Conservation (phyloP, 2,797 vertebrate genomes). For the Melanotaenia trifasciata region DNA sequence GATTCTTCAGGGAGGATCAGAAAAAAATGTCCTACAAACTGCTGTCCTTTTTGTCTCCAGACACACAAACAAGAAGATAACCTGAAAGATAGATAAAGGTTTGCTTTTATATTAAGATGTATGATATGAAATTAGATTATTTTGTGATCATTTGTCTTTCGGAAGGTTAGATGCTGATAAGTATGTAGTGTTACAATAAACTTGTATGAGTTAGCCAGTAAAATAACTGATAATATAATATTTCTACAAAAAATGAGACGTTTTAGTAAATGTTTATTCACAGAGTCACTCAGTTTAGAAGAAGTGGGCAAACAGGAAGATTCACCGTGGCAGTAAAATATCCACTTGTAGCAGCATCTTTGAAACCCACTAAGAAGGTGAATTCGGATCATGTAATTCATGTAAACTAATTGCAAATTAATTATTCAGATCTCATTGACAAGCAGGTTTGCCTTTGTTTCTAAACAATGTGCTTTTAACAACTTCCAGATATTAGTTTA, state of each 20-base stretch:
- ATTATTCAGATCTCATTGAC: too few relatives aligned
- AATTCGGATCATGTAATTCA: too few relatives aligned
- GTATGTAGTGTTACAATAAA: background rate
- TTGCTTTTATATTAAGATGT: conserved; percentile 31
- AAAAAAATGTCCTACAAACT: conserved; percentile 71
- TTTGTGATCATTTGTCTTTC: conserved; percentile 10
- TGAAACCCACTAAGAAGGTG: too few relatives aligned
- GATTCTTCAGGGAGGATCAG: conserved; percentile 82
- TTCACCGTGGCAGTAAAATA: too few relatives aligned
- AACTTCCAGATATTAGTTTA: too few relatives aligned
- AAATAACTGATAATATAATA: too few relatives aligned
- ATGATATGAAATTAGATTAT: conserved; percentile 30
- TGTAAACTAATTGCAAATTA: too few relatives aligned
- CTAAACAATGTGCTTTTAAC: too few relatives aligned
- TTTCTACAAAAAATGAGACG: background rate
- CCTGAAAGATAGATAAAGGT: conserved; percentile 40
- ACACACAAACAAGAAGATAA: conserved; percentile 50
- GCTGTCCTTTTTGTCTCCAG: conserved; percentile 68
- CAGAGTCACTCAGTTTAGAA: background rate
- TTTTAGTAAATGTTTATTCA: background rate
- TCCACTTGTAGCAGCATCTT: too few relatives aligned
- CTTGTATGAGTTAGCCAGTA: too few relatives aligned
- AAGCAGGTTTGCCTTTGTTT: too few relatives aligned
- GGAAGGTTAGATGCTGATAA: conserved; percentile 22
- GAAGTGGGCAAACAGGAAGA: too few relatives aligned